A percentile compares a stretch with the other conserved stretches of the same genome.
Conservation (phyloP, 2,113 vertebrate species). For the Agelaius phoeniceus region DNA sequence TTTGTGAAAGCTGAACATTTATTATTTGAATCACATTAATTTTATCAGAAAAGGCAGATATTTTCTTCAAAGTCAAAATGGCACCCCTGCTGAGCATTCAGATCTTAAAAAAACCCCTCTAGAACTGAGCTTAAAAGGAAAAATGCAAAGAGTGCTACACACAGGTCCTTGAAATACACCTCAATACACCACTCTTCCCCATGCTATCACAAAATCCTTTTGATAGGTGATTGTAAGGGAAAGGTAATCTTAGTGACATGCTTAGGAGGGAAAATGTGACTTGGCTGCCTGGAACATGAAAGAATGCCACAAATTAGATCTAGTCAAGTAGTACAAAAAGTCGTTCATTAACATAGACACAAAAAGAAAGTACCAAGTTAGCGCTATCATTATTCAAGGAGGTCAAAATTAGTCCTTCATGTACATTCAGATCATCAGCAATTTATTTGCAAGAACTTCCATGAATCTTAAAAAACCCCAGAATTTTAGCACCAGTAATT, state of each 20-base stretch:
- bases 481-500: neutral
- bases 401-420: conserved; percentile 54
- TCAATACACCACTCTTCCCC: neutral
- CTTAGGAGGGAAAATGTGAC: neutral
- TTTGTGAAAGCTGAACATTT: neutral
- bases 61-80: neutral
- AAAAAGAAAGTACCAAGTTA: conserved; percentile 35
- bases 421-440: conserved; percentile 37
- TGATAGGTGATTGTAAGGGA: neutral
- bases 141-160: neutral
- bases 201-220: neutral
- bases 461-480: neutral
- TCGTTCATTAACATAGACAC: conserved; percentile 24
- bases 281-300: conserved; percentile 21
- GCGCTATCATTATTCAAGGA: conserved; percentile 8
- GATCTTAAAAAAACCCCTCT: neutral
- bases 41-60: neutral
- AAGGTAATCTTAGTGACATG: neutral
- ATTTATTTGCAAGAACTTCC: conserved; percentile 34
- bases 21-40: neutral
- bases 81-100: neutral
- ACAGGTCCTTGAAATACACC: neutral
- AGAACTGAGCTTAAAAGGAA: neutral
- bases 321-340: conserved; percentile 32
- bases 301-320: conserved; percentile 35